Percentiles rank a stretch among this genome's conserved stretches.
Evolutionary conservation across 1,140 invertebrate genomes (phyloP).

Genomic region (Macrostomum lignano): DNA sequence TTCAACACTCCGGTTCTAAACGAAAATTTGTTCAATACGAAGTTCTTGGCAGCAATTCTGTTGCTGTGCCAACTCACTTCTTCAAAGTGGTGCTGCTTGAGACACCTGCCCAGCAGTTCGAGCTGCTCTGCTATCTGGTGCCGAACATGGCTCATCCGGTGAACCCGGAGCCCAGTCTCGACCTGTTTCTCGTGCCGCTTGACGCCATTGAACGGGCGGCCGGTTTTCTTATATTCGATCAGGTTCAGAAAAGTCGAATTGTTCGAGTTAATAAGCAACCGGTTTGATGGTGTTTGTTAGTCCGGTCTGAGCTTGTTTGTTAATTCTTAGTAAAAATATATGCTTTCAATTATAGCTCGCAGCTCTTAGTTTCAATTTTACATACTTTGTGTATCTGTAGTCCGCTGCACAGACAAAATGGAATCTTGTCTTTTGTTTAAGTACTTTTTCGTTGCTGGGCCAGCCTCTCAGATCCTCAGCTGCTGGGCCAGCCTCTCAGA

Average conservation of each 20-base stretch:
- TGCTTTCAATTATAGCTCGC: no score
- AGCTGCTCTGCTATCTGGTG: constrained; percentile 72
- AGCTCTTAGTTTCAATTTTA: no score
- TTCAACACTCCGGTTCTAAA: constrained; percentile 30
- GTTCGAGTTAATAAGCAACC: no score
- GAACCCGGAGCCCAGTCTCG: constrained; percentile 31
- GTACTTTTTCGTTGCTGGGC: no score
- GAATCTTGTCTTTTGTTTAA: no score
- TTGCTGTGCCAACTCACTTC: constrained; percentile 92
- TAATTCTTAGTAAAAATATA: no score
- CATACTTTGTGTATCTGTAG: no score
- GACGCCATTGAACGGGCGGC: constrained; percentile 65
- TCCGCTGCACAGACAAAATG: no score
- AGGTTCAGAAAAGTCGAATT: constrained; percentile 11
- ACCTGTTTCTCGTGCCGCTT: constrained; percentile 46
- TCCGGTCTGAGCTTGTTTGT: no score
- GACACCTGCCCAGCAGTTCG: constrained; percentile 31
- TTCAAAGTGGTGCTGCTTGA: constrained; percentile 40
- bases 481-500: no score
- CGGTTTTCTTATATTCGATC: constrained; percentile 40
- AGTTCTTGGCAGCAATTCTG: constrained; percentile 64
- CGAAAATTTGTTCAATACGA: constrained; percentile 36
- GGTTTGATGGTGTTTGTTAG: no score
- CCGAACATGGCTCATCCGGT: constrained; percentile 47
- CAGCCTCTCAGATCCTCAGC: no score